These are phyloP conservation scores for Lamellibrachia columna DNA, from an alignment of 2,888 invertebrate species.

Conservation along the genomic window DNA sequence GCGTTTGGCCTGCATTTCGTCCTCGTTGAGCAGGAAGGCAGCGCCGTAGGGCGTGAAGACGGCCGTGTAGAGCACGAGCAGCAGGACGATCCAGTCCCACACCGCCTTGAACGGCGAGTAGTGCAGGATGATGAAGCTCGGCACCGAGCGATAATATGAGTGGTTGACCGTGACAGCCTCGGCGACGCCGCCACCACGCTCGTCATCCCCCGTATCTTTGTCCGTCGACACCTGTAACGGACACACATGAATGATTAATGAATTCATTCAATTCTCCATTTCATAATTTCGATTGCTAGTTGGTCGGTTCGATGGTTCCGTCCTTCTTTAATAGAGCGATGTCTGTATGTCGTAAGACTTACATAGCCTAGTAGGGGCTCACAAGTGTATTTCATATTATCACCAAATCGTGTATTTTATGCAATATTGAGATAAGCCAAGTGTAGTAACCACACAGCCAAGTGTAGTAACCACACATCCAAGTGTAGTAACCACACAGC, in stretches of 20 bases:
- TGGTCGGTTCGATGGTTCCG: too few relatives aligned
- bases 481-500: too few relatives aligned
- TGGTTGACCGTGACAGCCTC: neutral
- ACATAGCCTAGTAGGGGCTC: too few relatives aligned
- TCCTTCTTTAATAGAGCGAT: too few relatives aligned
- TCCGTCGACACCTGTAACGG: conserved; percentile 33
- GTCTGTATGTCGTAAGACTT: too few relatives aligned
- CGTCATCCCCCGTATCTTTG: conserved; percentile 27
- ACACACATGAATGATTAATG: neutral
- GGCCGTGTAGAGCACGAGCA: conserved; percentile 65
- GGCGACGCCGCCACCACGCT: neutral
- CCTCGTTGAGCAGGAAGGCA: conserved; percentile 64
- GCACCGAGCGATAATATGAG: conserved; percentile 32
- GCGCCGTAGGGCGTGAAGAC: conserved; percentile 64
- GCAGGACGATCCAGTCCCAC: conserved; percentile 65
- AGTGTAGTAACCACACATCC: too few relatives aligned
- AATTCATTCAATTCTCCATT: too few relatives aligned
- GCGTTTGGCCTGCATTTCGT: conserved; percentile 43
- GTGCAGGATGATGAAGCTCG: conserved; percentile 65
- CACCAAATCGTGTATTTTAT: too few relatives aligned
- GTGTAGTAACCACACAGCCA: too few relatives aligned
- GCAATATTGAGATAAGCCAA: too few relatives aligned
- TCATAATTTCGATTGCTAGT: neutral
- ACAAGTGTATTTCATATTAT: too few relatives aligned
- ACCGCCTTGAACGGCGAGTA: conserved; percentile 67